phyloP scores from a whole-genome alignment of 2,113 vertebrate species.

The Proteles cristata region DNA sequence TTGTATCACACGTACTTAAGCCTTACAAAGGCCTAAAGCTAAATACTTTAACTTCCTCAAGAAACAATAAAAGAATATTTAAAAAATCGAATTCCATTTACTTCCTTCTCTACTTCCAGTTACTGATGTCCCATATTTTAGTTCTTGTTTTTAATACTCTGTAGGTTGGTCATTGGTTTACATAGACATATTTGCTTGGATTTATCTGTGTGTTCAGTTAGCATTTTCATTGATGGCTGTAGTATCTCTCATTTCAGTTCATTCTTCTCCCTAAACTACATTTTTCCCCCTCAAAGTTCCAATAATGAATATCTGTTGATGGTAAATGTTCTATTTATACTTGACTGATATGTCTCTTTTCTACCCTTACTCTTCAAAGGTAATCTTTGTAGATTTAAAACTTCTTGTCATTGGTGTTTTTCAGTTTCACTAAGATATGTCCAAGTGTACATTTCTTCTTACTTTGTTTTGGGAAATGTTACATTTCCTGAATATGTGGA shows the following conservation, averaged over 20 bases:
- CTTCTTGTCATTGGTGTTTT: background rate
- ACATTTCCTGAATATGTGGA: background rate
- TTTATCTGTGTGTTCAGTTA: background rate
- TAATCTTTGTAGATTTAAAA: background rate
- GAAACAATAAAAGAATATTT: background rate
- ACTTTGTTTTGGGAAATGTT: background rate
- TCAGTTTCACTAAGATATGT: background rate
- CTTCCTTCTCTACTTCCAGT: background rate
- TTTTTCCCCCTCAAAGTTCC: background rate
- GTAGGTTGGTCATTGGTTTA: background rate
- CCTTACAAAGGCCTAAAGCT: background rate
- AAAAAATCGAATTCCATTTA: background rate
- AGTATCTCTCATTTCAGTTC: background rate
- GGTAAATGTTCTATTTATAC: background rate
- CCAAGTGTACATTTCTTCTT: background rate
- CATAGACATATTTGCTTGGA: background rate
- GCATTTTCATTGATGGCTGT: background rate
- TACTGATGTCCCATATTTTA: background rate
- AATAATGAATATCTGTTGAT: background rate
- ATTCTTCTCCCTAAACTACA: background rate
- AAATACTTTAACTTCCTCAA: background rate
- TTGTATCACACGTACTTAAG: background rate
- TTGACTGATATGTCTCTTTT: background rate
- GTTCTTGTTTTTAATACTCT: background rate
- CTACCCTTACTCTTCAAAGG: background rate